Evolutionary conservation across 2,113 vertebrate species (phyloP).

Genomic region (Ameiurus melas): DNA sequence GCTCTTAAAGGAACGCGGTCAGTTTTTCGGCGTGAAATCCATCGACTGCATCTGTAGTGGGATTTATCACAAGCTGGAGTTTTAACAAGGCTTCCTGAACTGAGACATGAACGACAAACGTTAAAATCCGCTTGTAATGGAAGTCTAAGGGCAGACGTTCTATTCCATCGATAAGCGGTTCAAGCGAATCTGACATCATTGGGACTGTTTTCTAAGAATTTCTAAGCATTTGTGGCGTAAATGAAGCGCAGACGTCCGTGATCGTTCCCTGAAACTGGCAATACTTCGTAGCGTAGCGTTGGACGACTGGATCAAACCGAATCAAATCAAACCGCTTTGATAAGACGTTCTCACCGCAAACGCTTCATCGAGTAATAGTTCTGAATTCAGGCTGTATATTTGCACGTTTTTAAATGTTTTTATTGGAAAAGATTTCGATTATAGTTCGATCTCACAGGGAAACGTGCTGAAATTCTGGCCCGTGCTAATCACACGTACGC

Average conservation of each 20-base stretch:
- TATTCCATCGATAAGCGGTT: too few species aligned
- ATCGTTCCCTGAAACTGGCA: too few species aligned
- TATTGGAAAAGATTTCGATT: too few species aligned
- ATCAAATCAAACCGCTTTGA: neutral
- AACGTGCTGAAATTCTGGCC: too few species aligned
- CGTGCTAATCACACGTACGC: neutral
- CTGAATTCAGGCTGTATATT: neutral
- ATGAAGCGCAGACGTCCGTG: too few species aligned
- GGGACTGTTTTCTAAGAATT: neutral
- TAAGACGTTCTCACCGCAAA: neutral
- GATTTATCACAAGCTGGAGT: neutral
- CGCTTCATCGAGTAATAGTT: neutral
- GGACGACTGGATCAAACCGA: neutral
- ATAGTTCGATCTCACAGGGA: neutral
- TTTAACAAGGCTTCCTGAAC: conserved; percentile 6
- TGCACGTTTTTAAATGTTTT: neutral
- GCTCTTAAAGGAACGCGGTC: conserved; percentile 59
- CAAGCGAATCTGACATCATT: too few species aligned
- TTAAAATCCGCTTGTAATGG: neutral
- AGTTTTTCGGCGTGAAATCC: conserved; percentile 13
- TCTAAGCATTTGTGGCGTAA: neutral
- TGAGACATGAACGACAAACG: conserved; percentile 1
- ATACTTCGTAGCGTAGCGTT: neutral
- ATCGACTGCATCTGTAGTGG: neutral
- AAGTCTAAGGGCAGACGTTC: neutral